Base-by-base conservation (phyloP, 2,888 invertebrate genomes). In the Nemapogon koenigi region DNA sequence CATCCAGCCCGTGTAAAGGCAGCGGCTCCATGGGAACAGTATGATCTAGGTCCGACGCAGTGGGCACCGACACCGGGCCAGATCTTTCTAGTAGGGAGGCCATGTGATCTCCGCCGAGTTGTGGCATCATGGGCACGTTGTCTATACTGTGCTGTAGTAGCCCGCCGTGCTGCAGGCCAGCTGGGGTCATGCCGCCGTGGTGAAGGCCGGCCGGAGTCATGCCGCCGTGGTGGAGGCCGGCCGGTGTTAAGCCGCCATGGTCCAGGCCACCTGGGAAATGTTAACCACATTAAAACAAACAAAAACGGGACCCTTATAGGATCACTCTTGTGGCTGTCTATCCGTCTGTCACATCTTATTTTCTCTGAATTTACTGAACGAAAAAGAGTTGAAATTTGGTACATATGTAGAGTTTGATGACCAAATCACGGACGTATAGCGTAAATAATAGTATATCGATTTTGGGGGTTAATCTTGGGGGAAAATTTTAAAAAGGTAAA, bases 101-200 rank as follows among this genome's bases (percentile, higher is more conserved):
- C 35, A 55, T 58, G 22, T 51, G 85, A 55, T 86, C 86, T 2
- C 81, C 79, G 33, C 82, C 82, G 51, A 87, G 61, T 56, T 86
- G 86, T 41, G 88, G 87, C 69, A 85, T 63, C 79, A 79, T 82
- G 11, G 82, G 78, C 63, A 83, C n/a, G n/a, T n/a, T 14, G 4
- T 33, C 19, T 17, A 33, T 43, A 6, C 42, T 43, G 18, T 46
- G 49, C 3, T 37, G 62, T 27, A 65, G 62, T 3, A 62, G 54
- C 1, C 61, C 59, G 4, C 44, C 43, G 35, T 41, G 45, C 27
- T 31, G 59, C 19, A 75, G 45, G 3, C 49, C 68, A 3, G 55
- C 62, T 1, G 81, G 76, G 1, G 62, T 62, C 48, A 79, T 63
- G 16, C 78, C 69, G 1, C 79, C 81, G 42, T 81, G 81, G 26